A percentile compares a stretch with the other conserved stretches of the same genome.
phyloP scores from a whole-genome alignment of 2,888 invertebrate species.

The Eugnorisma glareosa region DNA sequence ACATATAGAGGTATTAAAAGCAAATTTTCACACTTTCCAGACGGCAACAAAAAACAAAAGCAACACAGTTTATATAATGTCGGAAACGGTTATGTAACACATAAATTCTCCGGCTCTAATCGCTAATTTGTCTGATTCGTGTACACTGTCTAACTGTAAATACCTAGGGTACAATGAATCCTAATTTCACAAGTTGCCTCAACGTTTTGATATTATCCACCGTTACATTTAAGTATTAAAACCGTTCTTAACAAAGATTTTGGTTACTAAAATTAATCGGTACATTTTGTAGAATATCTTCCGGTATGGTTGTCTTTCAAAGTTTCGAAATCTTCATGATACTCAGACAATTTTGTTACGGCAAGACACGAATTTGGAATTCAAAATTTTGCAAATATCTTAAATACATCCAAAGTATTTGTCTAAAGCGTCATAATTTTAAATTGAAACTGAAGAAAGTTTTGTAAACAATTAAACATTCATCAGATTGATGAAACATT shows the following conservation, averaged over 20 bases:
- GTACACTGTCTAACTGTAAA: constrained; percentile 33
- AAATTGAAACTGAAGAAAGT: constrained; percentile 60
- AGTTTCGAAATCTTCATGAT: constrained; percentile 30
- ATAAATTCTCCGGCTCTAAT: constrained; percentile 29
- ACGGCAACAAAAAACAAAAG: constrained; percentile 12
- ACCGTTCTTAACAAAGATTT: constrained; percentile 24
- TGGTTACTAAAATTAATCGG: background rate
- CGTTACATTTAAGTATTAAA: constrained; percentile 28
- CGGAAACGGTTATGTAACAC: constrained; percentile 22
- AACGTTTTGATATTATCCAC: constrained; percentile 11
- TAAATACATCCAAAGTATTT: constrained; percentile 53
- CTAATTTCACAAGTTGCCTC: background rate
- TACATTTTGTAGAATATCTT: constrained; percentile 13
- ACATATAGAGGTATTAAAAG: constrained; percentile 8
- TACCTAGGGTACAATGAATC: constrained; percentile 23
- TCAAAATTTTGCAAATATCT: constrained; percentile 21
- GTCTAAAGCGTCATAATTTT: constrained; percentile 44
- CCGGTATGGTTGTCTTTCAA: constrained; percentile 19
- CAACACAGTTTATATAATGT: background rate
- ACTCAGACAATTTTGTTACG: constrained; percentile 19
- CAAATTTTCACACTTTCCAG: background rate
- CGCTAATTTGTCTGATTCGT: constrained; percentile 38
- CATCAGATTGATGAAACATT: constrained; percentile 50
- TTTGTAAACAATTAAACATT: constrained; percentile 59
- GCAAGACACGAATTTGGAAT: constrained; percentile 34